phyloP scores from a whole-genome alignment of 2,797 vertebrate species.

The Agapornis canus region DNA sequence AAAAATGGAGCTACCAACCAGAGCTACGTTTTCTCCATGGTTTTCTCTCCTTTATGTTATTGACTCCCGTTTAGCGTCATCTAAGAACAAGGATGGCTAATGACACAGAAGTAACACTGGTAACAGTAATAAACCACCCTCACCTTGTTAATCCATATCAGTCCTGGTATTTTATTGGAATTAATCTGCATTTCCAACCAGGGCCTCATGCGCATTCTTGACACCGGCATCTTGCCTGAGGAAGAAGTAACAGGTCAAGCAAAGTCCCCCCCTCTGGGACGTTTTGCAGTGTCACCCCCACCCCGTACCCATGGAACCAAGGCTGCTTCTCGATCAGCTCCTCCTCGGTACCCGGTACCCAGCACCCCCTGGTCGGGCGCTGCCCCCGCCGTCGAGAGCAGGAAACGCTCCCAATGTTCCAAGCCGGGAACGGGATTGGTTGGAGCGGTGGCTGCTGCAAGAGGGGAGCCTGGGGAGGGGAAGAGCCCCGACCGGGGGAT shows the following conservation, averaged over 20 bases:
- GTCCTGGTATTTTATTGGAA: slow-evolving; percentile 80
- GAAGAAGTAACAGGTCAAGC: slow-evolving; percentile 19
- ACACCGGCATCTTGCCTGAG: slow-evolving; percentile 77
- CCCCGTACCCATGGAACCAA: not conserved
- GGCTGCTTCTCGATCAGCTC: not conserved
- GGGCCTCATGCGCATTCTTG: slow-evolving; percentile 83
- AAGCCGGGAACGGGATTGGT: not conserved
- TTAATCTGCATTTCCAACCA: slow-evolving; percentile 83
- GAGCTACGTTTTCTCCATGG: not conserved
- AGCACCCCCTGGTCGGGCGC: not conserved
- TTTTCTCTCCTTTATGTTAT: not conserved
- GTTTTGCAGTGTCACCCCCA: not conserved
- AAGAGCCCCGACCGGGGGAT: not conserved
- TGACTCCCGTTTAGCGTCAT: not conserved
- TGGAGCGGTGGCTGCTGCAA: not conserved
- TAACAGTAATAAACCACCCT: not conserved
- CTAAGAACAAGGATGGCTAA: not conserved
- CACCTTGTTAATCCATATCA: slow-evolving; percentile 83
- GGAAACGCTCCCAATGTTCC: not conserved
- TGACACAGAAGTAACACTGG: not conserved
- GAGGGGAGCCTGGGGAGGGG: not conserved
- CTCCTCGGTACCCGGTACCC: not conserved
- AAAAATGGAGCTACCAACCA: not conserved
- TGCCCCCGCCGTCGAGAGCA: not conserved
- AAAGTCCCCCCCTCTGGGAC: not conserved